Base-by-base conservation (phyloP, 2,888 invertebrate species). In the Tenthredo notha region DNA sequence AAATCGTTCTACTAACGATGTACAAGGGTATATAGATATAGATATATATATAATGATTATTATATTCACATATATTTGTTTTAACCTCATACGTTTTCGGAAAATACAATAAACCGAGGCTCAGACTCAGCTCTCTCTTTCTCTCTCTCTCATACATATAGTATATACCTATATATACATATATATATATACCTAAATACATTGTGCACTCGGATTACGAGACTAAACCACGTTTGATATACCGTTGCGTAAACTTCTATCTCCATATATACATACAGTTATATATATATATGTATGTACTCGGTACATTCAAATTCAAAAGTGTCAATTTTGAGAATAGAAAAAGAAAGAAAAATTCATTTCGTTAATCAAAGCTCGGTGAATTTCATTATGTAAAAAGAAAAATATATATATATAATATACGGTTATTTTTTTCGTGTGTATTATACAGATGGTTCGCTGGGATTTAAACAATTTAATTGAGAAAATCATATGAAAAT, bases 141-240 rank as follows among this genome's bases (percentile, higher is more conserved):
- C 54, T 54, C n/a, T n/a, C 54, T 54, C n/a, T n/a, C 54, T 7
- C 7, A 6, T 2, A n/a, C 5, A n/a, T n/a, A n/a, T 54, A n/a
- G 7, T 37, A 37, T 18, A 18, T 5, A 18, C 18, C 15, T 50
- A n/a, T 50, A 50, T 50, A 5, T 33, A 33, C n/a, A 18, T 6
- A 54, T 18, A 5, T 54, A 5, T 54, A n/a, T 18, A 21, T 25
- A 40, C 10, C 74, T 21, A 25, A 21, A 25, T 61, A 25, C 21
- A 61, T 61, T 12, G 61, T 61, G 61, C 61, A 61, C 54, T 50
- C 54, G 54, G 61, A 25, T 61, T 61, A 61, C 21, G 61, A 61
- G 25, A 25, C 61, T 61, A 61, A 61, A 61, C 61, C 61, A 61
- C 61, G 61, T 61, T 61, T 61, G 61, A 61, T 61, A 61, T 61